Evolutionary conservation across 2,888 invertebrate species (phyloP).

Genomic region (Electrophaes corylata): DNA sequence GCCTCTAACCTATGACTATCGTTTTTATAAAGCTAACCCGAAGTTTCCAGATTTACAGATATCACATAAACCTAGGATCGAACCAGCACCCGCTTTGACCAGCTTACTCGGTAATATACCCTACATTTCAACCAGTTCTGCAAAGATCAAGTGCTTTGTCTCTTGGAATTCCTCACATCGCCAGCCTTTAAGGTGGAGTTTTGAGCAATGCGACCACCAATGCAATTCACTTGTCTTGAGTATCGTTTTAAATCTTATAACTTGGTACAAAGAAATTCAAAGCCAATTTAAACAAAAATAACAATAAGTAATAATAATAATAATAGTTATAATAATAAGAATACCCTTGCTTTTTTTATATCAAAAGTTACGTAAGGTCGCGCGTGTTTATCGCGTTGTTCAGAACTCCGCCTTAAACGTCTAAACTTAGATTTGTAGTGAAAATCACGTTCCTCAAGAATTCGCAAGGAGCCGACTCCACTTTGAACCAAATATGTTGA

Average conservation of each 20-base stretch:
- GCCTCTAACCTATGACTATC: too few species aligned
- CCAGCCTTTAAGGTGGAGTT: not conserved
- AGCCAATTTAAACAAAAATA: too few species aligned
- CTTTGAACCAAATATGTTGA: conserved; percentile 14
- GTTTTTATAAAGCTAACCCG: too few species aligned
- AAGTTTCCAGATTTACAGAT: too few species aligned
- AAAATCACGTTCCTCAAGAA: conserved; percentile 1
- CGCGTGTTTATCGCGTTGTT: not conserved
- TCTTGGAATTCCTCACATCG: not conserved
- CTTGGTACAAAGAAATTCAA: too few species aligned
- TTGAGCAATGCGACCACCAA: not conserved
- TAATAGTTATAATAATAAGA: too few species aligned
- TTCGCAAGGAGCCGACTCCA: not conserved
- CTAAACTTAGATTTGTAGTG: conserved; percentile 5
- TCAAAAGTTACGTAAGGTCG: too few species aligned
- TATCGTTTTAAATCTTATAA: too few species aligned
- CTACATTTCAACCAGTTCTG: not conserved
- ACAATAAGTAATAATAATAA: too few species aligned
- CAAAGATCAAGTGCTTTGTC: not conserved
- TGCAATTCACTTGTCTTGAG: too few species aligned
- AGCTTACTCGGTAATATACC: not conserved
- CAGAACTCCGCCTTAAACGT: not conserved
- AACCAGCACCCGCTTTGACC: not conserved
- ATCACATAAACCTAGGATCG: not conserved
- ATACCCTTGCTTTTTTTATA: too few species aligned